Percentiles rank a stretch among this genome's conserved stretches.
Evolutionary conservation across 2,113 vertebrate species (phyloP).

Genomic region (Nothobranchius furzeri): DNA sequence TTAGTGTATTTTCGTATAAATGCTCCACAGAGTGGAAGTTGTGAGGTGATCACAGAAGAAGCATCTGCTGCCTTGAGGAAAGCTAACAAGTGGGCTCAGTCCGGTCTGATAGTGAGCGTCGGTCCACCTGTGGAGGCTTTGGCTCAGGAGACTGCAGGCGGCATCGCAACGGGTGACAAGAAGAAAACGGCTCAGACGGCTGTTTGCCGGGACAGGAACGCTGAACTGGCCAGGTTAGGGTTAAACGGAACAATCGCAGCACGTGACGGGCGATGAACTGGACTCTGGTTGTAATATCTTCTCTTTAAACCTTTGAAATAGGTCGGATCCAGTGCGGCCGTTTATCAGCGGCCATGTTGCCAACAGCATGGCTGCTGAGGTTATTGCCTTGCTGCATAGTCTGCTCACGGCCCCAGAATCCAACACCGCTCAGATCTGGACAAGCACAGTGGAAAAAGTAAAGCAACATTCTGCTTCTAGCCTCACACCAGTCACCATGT

Average conservation of each 20-base stretch:
- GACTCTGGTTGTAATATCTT: constrained; percentile 12
- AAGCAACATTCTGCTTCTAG: constrained; percentile 4
- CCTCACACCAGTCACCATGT: not conserved
- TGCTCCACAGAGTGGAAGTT: constrained; percentile 86
- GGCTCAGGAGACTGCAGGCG: constrained; percentile 85
- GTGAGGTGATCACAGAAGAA: constrained; percentile 96
- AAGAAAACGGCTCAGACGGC: constrained; percentile 96
- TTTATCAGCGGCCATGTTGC: constrained; percentile 98
- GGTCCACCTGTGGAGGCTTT: constrained; percentile 89
- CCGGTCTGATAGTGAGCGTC: constrained; percentile 95
- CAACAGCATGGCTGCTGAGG: constrained; percentile 98
- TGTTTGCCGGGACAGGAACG: constrained; percentile 93
- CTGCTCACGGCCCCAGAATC: constrained; percentile 95
- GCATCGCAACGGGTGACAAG: constrained; percentile 90
- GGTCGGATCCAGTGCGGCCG: constrained; percentile 92
- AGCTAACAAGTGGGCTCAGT: constrained; percentile 98
- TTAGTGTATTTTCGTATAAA: not conserved
- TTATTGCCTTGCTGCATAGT: constrained; percentile 95
- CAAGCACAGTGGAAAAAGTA: constrained; percentile 95
- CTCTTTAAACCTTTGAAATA: constrained; percentile 43
- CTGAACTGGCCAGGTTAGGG: constrained; percentile 90
- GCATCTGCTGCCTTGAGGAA: constrained; percentile 92
- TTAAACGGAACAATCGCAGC: not conserved
- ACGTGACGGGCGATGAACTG: not conserved
- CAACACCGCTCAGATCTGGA: constrained; percentile 98